Evolutionary conservation across 1,140 invertebrate genomes (phyloP), one percentile per base, ranked within the genome.

Genomic region (Laupala kohalensis): DNA sequence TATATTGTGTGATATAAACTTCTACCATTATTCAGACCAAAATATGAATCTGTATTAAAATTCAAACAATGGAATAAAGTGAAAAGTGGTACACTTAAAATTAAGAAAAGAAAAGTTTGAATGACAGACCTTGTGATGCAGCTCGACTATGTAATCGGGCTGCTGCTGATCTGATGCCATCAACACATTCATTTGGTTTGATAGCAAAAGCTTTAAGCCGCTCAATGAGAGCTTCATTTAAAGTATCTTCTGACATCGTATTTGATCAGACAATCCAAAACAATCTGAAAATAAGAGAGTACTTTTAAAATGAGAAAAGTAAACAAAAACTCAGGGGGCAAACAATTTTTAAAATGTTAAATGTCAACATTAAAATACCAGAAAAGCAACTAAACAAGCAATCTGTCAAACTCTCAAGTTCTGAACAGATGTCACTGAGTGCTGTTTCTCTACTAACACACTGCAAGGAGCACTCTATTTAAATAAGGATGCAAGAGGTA

Each of bases 81-180:
- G n/a, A n/a, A n/a, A n/a, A n/a, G n/a, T n/a, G n/a, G n/a, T n/a
- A n/a, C n/a, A n/a, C n/a, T n/a, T n/a, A n/a, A n/a, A n/a, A 19
- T 53, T 1, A 1, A 4, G 4, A 53, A 53, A 53, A 2, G 23
- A 2, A 66, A 1, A 66, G 13, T 15, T n/a, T 6, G 67, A 19
- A 25, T 3, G 37, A 74, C 69, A 75, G 80, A 86, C 84, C 84
- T 74, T 84, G 82, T 29, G 83, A 84, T 4, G 84, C 83, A 74
- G 84, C 77, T 4, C 84, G 81, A 15, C 82, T 78, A 75, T 84
- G 83, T 77, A 86, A 81, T 73, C 84, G 80, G 6, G 83, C 79
- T 37, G 82, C 80, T 70, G 83, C 79, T 28, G 80, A 79, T 25
- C 84, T 79, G 71, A 85, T 80, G 23, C 81, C 79, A 71, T 86